Percentiles rank a stretch among this genome's conserved stretches.
Conservation (phyloP, 2,797 vertebrate genomes). For the Acanthornis magna region DNA sequence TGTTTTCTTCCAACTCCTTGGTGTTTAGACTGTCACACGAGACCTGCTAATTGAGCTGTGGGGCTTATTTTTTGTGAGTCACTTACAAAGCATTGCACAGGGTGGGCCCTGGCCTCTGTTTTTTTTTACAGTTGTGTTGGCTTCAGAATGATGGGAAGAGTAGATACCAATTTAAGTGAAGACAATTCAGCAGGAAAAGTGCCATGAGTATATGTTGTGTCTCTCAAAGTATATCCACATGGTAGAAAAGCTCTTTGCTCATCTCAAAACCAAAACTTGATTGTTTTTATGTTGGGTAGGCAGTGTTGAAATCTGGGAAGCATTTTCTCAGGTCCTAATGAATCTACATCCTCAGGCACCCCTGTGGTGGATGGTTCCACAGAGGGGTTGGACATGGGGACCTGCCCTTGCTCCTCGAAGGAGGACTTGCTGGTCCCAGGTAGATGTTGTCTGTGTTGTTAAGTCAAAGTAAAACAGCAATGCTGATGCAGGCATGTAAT, state of each 20-base stretch:
- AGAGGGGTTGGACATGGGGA: not conserved
- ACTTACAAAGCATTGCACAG: not conserved
- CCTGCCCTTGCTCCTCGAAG: not conserved
- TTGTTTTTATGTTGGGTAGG: not conserved
- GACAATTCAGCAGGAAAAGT: not conserved
- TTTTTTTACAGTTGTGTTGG: not conserved
- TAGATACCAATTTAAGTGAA: not conserved
- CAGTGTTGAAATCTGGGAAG: not conserved
- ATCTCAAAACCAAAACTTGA: not conserved
- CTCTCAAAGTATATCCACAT: not conserved
- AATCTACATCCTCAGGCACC: not conserved
- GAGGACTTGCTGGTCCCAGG: not conserved
- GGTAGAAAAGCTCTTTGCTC: not conserved
- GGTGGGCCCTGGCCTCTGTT: not conserved
- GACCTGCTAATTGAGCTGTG: not conserved
- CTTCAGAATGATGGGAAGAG: not conserved
- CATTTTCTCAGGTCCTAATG: not conserved
- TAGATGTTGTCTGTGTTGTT: not conserved
- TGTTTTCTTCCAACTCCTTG: not conserved
- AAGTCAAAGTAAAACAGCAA: not conserved
- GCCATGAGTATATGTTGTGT: fast-evolving
- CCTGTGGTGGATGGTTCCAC: not conserved
- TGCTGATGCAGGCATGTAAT: not conserved
- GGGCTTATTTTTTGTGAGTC: not conserved
- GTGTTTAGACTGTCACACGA: not conserved